Evolutionary conservation across 2,888 invertebrate species (phyloP).

Genomic region (Caenorhabditis japonica): DNA sequence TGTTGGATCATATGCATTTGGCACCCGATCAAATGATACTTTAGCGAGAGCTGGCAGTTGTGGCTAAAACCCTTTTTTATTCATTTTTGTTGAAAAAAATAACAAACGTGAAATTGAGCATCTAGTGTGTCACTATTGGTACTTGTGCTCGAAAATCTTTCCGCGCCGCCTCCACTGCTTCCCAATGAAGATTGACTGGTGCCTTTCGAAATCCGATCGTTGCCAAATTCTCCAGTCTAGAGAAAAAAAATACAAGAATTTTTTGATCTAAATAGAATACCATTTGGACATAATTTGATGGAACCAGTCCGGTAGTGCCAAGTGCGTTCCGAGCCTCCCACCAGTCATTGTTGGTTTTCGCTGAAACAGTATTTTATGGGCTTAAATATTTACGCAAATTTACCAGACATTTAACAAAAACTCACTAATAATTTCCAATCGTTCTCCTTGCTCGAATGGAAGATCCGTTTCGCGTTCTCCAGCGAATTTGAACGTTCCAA

Average conservation of each 20-base stretch:
- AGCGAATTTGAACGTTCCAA: slow-evolving; percentile 56
- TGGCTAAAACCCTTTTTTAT: slow-evolving; percentile 21
- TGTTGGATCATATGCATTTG: slow-evolving; percentile 96
- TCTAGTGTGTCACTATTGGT: slow-evolving; percentile 51
- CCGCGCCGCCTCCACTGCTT: slow-evolving; percentile 45
- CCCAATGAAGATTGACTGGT: slow-evolving; percentile 53
- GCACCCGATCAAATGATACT: slow-evolving; percentile 92
- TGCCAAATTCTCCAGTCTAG: slow-evolving; percentile 19
- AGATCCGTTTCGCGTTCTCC: slow-evolving; percentile 92
- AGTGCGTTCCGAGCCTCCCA: slow-evolving; percentile 93
- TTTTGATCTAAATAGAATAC: neutral
- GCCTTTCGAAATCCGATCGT: slow-evolving; percentile 46
- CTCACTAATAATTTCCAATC: slow-evolving; percentile 88
- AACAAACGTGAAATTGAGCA: slow-evolving; percentile 18
- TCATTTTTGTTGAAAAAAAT: slow-evolving; percentile 1
- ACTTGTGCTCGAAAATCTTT: slow-evolving; percentile 49
- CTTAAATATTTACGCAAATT: no score
- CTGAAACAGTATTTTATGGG: slow-evolving; percentile 15
- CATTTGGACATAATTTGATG: slow-evolving; percentile 89
- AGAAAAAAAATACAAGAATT: no score
- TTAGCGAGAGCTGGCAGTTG: slow-evolving; percentile 88
- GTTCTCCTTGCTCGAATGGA: slow-evolving; percentile 93
- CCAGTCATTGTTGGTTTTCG: slow-evolving; percentile 83
- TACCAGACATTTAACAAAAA: no score
- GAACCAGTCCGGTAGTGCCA: slow-evolving; percentile 92